A percentile compares a stretch with the other conserved stretches of the same genome.
Conservation (phyloP, 2,888 invertebrate genomes). For the Spodoptera littoralis region DNA sequence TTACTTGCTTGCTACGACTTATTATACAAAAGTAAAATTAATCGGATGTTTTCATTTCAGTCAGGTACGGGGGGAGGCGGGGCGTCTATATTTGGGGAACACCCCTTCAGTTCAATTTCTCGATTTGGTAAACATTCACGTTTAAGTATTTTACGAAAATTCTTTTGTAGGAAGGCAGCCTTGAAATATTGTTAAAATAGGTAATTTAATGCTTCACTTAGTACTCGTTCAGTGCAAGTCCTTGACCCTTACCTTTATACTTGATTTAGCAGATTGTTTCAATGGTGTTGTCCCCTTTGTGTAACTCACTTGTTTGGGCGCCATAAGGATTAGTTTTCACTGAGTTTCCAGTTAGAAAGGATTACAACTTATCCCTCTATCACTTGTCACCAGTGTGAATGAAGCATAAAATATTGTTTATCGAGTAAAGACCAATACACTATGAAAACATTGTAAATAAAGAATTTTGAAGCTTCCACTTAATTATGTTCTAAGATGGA, state of each 20-base stretch:
- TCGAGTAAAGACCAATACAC: too few relatives aligned
- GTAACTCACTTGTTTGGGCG: too few relatives aligned
- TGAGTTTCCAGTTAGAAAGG: too few relatives aligned
- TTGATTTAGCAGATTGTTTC: conserved; percentile 20
- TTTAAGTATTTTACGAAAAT: conserved; percentile 34
- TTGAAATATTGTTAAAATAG: conserved; percentile 32
- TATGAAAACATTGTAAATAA: too few relatives aligned
- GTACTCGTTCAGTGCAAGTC: conserved; percentile 8
- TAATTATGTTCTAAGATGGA: neutral
- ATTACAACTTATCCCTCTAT: too few relatives aligned
- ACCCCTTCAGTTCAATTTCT: conserved; percentile 32
- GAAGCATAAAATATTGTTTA: too few relatives aligned
- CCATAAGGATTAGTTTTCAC: too few relatives aligned
- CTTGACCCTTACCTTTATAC: conserved; percentile 21
- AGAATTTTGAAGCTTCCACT: too few relatives aligned
- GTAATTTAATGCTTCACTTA: conserved; percentile 34
- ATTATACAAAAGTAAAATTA: conserved; percentile 26
- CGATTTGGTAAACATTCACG: conserved; percentile 40
- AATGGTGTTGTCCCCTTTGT: neutral
- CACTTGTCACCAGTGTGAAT: too few relatives aligned
- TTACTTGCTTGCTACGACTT: conserved; percentile 40
- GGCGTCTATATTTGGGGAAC: conserved; percentile 39
- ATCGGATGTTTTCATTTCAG: conserved; percentile 24
- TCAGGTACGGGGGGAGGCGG: conserved; percentile 13
- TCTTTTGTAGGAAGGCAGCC: conserved; percentile 30